phyloP scores from a whole-genome alignment of 1,140 invertebrate species.

The Ooceraea biroi region DNA sequence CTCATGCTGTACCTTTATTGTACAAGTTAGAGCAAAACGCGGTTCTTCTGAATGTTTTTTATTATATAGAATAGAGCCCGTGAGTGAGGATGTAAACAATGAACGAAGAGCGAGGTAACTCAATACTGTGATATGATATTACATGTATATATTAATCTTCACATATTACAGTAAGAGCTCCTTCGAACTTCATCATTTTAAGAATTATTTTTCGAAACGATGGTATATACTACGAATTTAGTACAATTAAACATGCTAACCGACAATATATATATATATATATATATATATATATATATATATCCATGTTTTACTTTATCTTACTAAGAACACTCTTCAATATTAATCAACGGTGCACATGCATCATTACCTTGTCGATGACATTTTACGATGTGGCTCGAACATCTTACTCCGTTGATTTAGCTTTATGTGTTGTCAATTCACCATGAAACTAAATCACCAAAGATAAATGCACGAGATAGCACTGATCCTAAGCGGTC shows the following conservation, averaged over 20 bases:
- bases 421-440: slow-evolving; percentile 88
- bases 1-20: slow-evolving; percentile 79
- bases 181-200: slow-evolving; percentile 77
- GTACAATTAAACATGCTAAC: neutral
- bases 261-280: too few species aligned
- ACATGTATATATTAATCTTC: slow-evolving; percentile 61
- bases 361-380: neutral
- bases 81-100: slow-evolving; percentile 57
- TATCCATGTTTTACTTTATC: too few species aligned
- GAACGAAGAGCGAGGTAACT: slow-evolving; percentile 85
- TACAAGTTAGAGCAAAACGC: neutral
- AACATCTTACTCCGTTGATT: slow-evolving; percentile 87
- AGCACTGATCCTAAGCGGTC: neutral
- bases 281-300: too few species aligned
- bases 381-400: slow-evolving; percentile 69
- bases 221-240: neutral
- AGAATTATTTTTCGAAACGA: slow-evolving; percentile 12
- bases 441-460: slow-evolving; percentile 88
- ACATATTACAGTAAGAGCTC: slow-evolving; percentile 87
- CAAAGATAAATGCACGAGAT: slow-evolving; percentile 86
- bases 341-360: too few species aligned
- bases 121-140: slow-evolving; percentile 88
- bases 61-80: neutral
- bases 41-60: neutral
- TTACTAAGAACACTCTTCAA: too few species aligned